phyloP scores from a whole-genome alignment of 1,140 invertebrate species.

The Nasonia vitripennis region DNA sequence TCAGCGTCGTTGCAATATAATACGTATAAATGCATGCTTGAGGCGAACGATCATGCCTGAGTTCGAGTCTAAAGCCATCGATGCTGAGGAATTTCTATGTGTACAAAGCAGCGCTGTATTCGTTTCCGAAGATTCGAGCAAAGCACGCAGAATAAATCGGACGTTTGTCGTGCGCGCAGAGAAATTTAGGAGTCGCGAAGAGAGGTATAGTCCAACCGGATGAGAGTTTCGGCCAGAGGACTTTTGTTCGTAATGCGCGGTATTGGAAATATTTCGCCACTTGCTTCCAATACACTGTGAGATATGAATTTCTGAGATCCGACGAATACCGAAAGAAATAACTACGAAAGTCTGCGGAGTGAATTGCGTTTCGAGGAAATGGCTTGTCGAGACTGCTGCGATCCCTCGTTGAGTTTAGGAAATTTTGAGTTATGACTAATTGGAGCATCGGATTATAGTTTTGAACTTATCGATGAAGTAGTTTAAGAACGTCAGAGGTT shows the following conservation, averaged over 20 bases:
- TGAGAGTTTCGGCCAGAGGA: background rate
- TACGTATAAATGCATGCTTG: background rate
- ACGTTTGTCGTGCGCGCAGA: conserved; percentile 8
- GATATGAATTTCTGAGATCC: conserved; percentile 18
- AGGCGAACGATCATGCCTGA: background rate
- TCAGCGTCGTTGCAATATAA: background rate
- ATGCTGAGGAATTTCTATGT: background rate
- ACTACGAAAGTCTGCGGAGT: too few relatives aligned
- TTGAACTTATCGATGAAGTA: too few relatives aligned
- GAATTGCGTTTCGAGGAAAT: too few relatives aligned
- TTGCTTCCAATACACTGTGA: too few relatives aligned
- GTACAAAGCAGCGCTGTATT: background rate
- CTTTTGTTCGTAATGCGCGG: conserved; percentile 27
- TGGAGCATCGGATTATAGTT: too few relatives aligned
- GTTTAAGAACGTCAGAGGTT: too few relatives aligned
- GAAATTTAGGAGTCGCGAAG: background rate
- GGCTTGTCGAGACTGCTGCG: too few relatives aligned
- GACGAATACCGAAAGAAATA: background rate
- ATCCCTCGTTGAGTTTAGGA: too few relatives aligned
- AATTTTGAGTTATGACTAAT: too few relatives aligned
- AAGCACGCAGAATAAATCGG: conserved; percentile 8
- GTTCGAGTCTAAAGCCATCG: background rate
- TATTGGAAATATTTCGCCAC: conserved; percentile 13
- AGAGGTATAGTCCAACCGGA: background rate
- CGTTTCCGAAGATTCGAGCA: background rate